phyloP scores from a whole-genome alignment of 2,888 invertebrate species.

The Ophion ellenae region DNA sequence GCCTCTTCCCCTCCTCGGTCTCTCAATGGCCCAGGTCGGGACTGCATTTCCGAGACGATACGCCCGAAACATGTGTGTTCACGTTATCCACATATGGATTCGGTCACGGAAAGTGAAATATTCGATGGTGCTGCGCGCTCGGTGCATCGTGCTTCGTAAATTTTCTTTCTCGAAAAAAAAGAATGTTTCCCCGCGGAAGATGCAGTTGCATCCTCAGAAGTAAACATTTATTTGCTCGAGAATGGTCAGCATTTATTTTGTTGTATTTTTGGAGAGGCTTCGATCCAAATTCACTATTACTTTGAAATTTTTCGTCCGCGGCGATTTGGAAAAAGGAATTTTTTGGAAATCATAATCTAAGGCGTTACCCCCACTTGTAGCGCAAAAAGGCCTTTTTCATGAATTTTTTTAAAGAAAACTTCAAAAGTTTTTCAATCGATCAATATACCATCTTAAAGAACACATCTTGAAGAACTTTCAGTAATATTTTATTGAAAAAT shows the following conservation, averaged over 20 bases:
- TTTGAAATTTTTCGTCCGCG: background rate
- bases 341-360: background rate
- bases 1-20: conserved; percentile 60
- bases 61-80: conserved; percentile 73
- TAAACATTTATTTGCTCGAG: background rate
- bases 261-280: background rate
- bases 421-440: too few relatives aligned
- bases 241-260: background rate
- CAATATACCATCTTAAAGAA: too few relatives aligned
- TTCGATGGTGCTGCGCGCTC: conserved; percentile 15
- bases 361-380: too few relatives aligned
- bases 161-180: conserved; percentile 6
- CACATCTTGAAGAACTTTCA: too few relatives aligned
- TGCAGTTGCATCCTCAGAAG: background rate
- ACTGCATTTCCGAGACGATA: conserved; percentile 51
- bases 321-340: background rate
- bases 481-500: too few relatives aligned
- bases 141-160: background rate
- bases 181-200: background rate
- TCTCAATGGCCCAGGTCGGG: conserved; percentile 74
- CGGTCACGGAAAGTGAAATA: conserved; percentile 56
- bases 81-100: conserved; percentile 69
- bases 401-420: too few relatives aligned
- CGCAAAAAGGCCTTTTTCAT: too few relatives aligned
- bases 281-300: background rate